A percentile compares a stretch with the other conserved stretches of the same genome.
phyloP scores from a whole-genome alignment of 2,888 invertebrate species.

The Apoderus coryli region DNA sequence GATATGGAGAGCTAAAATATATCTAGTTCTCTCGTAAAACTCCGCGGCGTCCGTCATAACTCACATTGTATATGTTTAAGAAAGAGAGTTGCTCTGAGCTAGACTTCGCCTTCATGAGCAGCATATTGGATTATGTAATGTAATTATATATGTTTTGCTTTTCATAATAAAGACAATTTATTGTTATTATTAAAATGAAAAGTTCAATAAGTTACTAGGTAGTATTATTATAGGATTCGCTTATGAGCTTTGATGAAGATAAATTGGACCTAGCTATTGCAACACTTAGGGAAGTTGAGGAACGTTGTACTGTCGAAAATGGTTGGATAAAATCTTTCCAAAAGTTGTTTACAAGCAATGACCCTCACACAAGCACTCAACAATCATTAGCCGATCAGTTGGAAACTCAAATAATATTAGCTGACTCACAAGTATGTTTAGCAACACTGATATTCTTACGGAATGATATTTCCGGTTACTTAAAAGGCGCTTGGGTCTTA shows the following conservation, averaged over 20 bases:
- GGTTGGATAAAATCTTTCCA: conserved; percentile 43
- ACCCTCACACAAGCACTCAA: conserved; percentile 7
- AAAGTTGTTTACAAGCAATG: conserved; percentile 25
- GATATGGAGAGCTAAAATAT: too few relatives aligned
- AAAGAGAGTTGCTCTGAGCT: too few relatives aligned
- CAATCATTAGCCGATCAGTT: conserved; percentile 34
- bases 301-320: conserved; percentile 36
- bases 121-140: too few relatives aligned
- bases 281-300: conserved; percentile 44
- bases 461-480: conserved; percentile 46
- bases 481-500: conserved; percentile 52
- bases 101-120: too few relatives aligned
- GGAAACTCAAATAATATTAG: conserved; percentile 50
- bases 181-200: too few relatives aligned
- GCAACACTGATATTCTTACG: conserved; percentile 49
- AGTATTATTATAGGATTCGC: conserved; percentile 41
- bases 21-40: too few relatives aligned
- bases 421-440: conserved; percentile 49
- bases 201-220: not conserved
- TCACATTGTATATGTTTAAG: too few relatives aligned
- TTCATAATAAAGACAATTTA: too few relatives aligned
- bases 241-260: conserved; percentile 56
- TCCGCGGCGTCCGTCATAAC: too few relatives aligned
- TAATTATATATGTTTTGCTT: too few relatives aligned
- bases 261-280: conserved; percentile 42